Evolutionary conservation across 2,888 invertebrate genomes (phyloP).

Genomic region (Thecocarcelia acutangulata): DNA sequence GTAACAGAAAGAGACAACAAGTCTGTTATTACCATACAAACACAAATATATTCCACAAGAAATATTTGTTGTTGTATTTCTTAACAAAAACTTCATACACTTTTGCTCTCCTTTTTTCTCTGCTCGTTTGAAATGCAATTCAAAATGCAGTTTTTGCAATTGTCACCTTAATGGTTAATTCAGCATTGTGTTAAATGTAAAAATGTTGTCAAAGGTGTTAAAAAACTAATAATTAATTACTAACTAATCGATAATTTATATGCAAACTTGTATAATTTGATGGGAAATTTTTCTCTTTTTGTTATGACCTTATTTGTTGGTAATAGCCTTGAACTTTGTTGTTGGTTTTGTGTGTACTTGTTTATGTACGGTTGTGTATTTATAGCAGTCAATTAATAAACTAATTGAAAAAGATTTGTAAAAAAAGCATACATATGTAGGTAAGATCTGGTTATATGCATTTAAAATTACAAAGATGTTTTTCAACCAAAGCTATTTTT

Average conservation of each 20-base stretch:
- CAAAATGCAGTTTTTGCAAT: conserved; percentile 35
- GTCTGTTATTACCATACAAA: neutral
- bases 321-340: conserved; percentile 70
- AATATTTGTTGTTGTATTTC: conserved; percentile 23
- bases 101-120: conserved; percentile 28
- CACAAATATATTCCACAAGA: neutral
- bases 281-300: neutral
- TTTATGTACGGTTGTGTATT: neutral
- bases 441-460: too few species aligned
- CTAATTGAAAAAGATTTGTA: neutral
- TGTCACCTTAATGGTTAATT: conserved; percentile 45
- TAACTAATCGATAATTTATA: neutral
- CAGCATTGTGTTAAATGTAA: conserved; percentile 30
- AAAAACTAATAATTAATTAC: neutral
- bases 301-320: conserved; percentile 49
- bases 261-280: neutral
- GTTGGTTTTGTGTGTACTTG: conserved; percentile 48
- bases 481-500: too few species aligned
- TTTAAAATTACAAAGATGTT: neutral
- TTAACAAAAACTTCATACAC: conserved; percentile 22
- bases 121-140: conserved; percentile 41
- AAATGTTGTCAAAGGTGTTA: neutral
- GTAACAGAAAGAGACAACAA: conserved; percentile 35
- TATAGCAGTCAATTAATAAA: neutral
- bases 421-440: too few species aligned